phyloP scores from a whole-genome alignment of 2,888 invertebrate genomes.

The Trachelus tabidus region DNA sequence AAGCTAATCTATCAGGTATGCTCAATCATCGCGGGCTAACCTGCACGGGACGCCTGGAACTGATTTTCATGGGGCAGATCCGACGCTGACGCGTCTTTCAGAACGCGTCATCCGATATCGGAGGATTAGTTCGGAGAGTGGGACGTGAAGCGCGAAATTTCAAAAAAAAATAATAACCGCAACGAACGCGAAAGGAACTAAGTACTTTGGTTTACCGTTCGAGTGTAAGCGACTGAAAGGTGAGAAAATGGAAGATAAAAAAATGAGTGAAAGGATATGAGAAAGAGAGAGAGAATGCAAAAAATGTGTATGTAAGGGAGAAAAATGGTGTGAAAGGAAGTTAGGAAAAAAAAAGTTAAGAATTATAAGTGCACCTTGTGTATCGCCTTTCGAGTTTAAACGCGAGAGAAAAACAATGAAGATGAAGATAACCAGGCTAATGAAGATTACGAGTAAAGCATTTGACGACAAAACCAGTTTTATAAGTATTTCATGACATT shows the following conservation, averaged over 20 bases:
- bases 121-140: not conserved
- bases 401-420: not conserved
- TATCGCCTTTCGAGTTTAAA: not conserved
- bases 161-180: not conserved
- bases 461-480: constrained; percentile 50
- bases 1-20: not conserved
- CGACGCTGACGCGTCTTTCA: not conserved
- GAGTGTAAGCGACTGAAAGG: not conserved
- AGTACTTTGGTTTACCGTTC: not conserved
- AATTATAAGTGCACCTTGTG: constrained; percentile 4
- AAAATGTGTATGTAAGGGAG: not conserved
- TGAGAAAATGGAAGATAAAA: not conserved
- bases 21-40: not conserved
- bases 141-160: not conserved
- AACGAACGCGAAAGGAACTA: not conserved
- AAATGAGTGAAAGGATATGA: not conserved
- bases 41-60: not conserved
- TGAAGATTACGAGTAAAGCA: constrained; percentile 30
- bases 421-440: not conserved
- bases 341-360: not conserved
- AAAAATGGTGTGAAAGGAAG: not conserved
- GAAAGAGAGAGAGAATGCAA: not conserved
- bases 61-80: not conserved
- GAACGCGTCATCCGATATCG: not conserved
- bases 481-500: constrained; percentile 49